phyloP scores from a whole-genome alignment of 2,113 vertebrate genomes.

The Ophthalmotilapia sp. region DNA sequence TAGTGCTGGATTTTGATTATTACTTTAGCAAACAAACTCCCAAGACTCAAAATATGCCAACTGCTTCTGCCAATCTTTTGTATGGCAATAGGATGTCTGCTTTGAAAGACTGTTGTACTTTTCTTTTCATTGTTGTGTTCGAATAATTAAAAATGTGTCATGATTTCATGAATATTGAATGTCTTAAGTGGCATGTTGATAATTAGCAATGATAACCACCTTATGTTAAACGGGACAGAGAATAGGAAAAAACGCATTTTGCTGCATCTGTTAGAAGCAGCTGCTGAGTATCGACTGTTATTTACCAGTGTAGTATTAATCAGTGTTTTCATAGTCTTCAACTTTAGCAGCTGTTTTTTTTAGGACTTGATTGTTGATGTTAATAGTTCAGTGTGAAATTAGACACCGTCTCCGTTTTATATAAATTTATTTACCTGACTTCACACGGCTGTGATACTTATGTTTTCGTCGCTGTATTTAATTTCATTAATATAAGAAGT shows the following conservation, averaged over 20 bases:
- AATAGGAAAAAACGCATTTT: neutral
- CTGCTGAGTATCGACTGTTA: neutral
- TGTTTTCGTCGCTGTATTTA: neutral
- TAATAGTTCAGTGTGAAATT: neutral
- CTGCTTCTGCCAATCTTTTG: conserved; percentile 64
- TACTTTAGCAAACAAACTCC: neutral
- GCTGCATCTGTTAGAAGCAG: neutral
- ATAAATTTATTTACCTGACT: conserved; percentile 5
- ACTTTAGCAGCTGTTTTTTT: neutral
- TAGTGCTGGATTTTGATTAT: neutral
- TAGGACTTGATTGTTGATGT: neutral
- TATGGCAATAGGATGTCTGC: conserved; percentile 36
- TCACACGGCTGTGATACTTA: neutral
- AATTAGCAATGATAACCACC: neutral
- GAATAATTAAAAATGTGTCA: neutral
- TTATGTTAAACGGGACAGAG: neutral
- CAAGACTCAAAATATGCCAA: conserved; percentile 46
- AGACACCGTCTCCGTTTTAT: conserved; percentile 21
- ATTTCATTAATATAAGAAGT: neutral
- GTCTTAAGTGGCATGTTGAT: neutral
- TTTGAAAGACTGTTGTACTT: neutral
- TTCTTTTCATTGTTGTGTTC: neutral
- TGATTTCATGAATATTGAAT: neutral
- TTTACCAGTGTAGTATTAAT: neutral
- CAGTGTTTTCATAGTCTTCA: neutral